Percentiles rank a stretch among this genome's conserved stretches.
Evolutionary conservation across 2,797 vertebrate genomes (phyloP).

Genomic region (Amblyraja radiata): DNA sequence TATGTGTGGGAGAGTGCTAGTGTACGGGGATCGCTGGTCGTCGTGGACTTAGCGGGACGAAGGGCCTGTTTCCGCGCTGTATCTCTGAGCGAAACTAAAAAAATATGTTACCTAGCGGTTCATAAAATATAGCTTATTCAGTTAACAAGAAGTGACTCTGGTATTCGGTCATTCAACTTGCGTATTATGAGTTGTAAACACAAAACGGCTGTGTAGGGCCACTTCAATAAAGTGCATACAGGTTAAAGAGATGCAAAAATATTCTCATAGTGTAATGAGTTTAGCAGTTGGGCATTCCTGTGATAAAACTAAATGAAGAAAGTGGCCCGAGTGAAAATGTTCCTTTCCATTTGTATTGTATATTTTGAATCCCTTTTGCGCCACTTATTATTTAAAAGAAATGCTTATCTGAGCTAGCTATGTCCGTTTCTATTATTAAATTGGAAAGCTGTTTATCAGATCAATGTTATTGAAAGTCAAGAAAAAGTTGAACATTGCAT

Average conservation of each 20-base stretch:
- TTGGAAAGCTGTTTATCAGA: neutral
- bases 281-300: constrained; percentile 28
- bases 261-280: constrained; percentile 36
- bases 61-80: no score
- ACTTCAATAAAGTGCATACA: neutral
- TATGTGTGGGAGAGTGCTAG: no score
- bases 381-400: neutral
- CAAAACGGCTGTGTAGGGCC: constrained; percentile 18
- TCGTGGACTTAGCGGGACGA: no score
- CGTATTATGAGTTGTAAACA: constrained; percentile 28
- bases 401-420: neutral
- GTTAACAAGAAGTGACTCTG: constrained; percentile 5
- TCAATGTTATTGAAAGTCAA: neutral
- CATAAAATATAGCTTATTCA: neutral
- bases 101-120: neutral
- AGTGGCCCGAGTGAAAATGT: neutral
- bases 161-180: constrained; percentile 24
- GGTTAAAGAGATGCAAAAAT: constrained; percentile 38
- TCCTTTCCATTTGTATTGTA: neutral
- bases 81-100: no score
- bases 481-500: neutral
- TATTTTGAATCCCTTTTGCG: neutral
- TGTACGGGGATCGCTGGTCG: no score
- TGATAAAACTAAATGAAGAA: constrained; percentile 23
- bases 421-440: neutral